Conservation (phyloP, 2,888 invertebrate species). For the Heliconius hortense region DNA sequence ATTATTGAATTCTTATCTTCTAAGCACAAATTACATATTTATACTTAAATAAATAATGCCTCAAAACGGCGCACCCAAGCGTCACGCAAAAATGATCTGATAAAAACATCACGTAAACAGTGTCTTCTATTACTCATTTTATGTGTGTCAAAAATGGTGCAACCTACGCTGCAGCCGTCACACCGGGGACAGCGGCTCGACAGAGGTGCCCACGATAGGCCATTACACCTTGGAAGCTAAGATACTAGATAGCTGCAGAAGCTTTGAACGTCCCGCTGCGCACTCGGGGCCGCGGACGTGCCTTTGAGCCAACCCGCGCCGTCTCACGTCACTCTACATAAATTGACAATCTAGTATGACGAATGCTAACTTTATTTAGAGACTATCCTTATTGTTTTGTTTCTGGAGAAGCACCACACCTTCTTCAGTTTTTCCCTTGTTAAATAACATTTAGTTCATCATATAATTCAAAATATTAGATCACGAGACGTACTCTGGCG, state of each 20-base stretch:
- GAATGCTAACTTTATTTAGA: constrained; percentile 33
- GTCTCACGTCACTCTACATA: constrained; percentile 71
- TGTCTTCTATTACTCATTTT: constrained; percentile 53
- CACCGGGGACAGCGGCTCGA: constrained; percentile 66
- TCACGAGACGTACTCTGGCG: constrained; percentile 47
- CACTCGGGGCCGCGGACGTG: constrained; percentile 74
- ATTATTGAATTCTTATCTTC: background rate
- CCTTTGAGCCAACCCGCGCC: constrained; percentile 67
- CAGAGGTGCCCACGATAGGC: constrained; percentile 72
- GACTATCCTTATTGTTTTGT: background rate
- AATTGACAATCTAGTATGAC: constrained; percentile 67
- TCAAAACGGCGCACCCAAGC: constrained; percentile 50
- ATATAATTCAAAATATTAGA: background rate
- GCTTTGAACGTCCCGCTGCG: constrained; percentile 67
- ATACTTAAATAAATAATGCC: background rate
- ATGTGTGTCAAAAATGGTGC: constrained; percentile 66
- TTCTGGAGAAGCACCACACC: background rate
- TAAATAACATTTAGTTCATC: background rate
- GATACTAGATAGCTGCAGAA: constrained; percentile 51
- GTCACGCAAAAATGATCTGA: constrained; percentile 54
- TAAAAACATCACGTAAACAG: constrained; percentile 57
- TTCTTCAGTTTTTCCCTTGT: background rate
- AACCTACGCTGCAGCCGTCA: constrained; percentile 68
- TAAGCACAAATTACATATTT: background rate
- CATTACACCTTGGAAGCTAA: constrained; percentile 73